Base-by-base conservation (phyloP, 2,888 invertebrate genomes). In the Plagodis pulveraria region DNA sequence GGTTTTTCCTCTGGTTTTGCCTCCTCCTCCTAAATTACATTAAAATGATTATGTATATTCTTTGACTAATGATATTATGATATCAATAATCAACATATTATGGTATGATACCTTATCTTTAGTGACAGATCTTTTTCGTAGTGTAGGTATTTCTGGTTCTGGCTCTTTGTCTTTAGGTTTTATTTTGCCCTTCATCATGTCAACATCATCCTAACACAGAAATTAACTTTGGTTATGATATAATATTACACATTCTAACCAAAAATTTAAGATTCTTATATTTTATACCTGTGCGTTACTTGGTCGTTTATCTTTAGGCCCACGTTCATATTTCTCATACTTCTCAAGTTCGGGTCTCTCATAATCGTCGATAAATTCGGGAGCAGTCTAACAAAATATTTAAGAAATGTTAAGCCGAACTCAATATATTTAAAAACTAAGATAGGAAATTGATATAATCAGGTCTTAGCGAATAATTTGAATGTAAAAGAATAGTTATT, bases 261-360 rank as follows among this genome's bases (percentile, higher is more conserved):
- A 46, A 5, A 40, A 12, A 5, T 22, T 55, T 52, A 44, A 38
- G 7, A 49, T 50, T 45, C 46, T 47, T 42, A 32, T 47, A 42
- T 45, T 51, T 12, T 34, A 57, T 67, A 91, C 91, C 92, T 91
- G 78, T 67, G 76, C 82, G 11, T 89, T 88, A 73, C 84, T 89
- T 75, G 82, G 74, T 71, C 82, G 85, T 76, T 91, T 92, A 51
- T 88, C 87, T 75, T 90, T 91, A 56, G 87, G 84, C 62, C 87
- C 84, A 42, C 91, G 87, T 67, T 85, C 78, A 57, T 86, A 63
- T 72, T 94, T 94, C 84, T 95, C 95, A 71, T 95, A 95, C 82
- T 94, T 95, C 80, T 96, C 96, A 53, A 96, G 89, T 68, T 94
- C 94, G 0, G 96, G 94, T 71, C 95, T 94, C 77, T 96, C 95